Evolutionary conservation across 2,888 invertebrate genomes (phyloP), one percentile per base, ranked within the genome.

Genomic region (Sesia apiformis): DNA sequence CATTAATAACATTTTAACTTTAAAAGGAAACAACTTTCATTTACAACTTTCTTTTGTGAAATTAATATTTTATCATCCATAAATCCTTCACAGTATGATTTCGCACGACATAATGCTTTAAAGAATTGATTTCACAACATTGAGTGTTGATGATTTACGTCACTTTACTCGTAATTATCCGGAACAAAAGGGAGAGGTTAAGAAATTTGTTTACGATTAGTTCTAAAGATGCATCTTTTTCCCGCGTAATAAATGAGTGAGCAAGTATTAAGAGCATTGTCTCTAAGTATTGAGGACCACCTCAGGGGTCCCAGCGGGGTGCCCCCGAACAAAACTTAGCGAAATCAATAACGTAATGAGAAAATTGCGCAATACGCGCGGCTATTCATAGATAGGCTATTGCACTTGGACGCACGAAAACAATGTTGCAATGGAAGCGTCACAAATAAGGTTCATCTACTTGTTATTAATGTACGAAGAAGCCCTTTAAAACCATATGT

Each of bases 321-420:
- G 76, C 70, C 81, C 66, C 63, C 76, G 73, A 71, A 78, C 79
- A 75, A 76, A 81, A 81, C 79, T 75, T 66, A 67, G 77, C 78
- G 84, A 84, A 86, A 85, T 84, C 84, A 84, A 86, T 85, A 84
- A 79, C 74, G 79, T 84, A 85, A 87, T 87, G 85, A 85, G 78
- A 71, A 72, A 81, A 82, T 85, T 85, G 79, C 85, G 80, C 81
- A 85, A 86, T 70, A 63, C 65, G 67, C 63, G 57, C 60, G 57
- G 61, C 73, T 75, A 76, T 74, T 77, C 76, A 73, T 63, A 66
- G 67, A 72, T 69, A 60, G 63, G 58, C 60, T 61, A 64, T 61
- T 66, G 63, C 67, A 70, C 65, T 66, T 63, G 60, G 61, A 68
- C 63, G 60, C 59, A 63, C 60, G 65, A 63, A 59, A 70, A 74